Evolutionary conservation across 2,797 vertebrate genomes (phyloP).

Genomic region (Clarias platycephalus): DNA sequence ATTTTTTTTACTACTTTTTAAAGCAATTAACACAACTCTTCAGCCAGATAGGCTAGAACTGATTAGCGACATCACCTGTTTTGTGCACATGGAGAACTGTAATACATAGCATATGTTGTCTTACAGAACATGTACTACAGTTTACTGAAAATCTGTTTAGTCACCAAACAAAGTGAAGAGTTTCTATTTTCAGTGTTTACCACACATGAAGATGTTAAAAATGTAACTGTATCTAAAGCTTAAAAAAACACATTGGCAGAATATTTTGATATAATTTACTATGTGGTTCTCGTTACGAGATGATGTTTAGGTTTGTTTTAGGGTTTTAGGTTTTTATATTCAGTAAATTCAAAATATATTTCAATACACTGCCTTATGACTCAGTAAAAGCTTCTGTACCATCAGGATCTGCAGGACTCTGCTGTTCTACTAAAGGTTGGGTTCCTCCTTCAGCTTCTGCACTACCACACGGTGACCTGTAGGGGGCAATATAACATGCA

Average conservation of each 20-base stretch:
- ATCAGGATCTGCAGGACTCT: not conserved
- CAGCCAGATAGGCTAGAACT: too few relatives aligned
- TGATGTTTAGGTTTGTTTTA: not conserved
- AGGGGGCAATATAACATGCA: constrained; percentile 20
- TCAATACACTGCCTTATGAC: not conserved
- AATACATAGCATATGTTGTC: too few relatives aligned
- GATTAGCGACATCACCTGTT: too few relatives aligned
- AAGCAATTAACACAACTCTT: too few relatives aligned
- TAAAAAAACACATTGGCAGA: not conserved
- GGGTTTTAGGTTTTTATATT: not conserved
- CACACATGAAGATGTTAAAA: not conserved
- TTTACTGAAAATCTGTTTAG: too few relatives aligned
- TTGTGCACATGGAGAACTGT: too few relatives aligned
- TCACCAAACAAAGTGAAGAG: too few relatives aligned
- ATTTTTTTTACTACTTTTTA: too few relatives aligned
- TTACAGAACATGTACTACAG: too few relatives aligned
- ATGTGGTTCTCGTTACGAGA: not conserved
- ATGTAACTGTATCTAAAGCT: not conserved
- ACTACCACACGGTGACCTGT: constrained; percentile 37
- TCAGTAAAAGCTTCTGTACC: constrained; percentile 26
- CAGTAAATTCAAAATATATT: not conserved
- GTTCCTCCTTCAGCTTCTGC: constrained; percentile 37
- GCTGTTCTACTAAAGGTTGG: not conserved
- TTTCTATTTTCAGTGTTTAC: too few relatives aligned
- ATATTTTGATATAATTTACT: not conserved